Conservation (phyloP, 1,140 invertebrate genomes). For the Pentalonia nigronervosa region DNA sequence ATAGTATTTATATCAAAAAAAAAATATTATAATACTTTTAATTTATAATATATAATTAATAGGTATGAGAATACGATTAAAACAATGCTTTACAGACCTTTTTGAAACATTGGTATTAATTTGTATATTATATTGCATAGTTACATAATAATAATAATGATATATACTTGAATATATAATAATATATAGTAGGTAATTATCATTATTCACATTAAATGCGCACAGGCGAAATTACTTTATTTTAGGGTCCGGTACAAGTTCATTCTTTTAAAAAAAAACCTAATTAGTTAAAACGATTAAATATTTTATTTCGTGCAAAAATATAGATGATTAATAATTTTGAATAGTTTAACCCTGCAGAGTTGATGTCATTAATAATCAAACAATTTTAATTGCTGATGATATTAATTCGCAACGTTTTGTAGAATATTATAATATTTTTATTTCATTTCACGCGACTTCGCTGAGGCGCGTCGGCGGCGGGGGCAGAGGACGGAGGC, state of each 20-base stretch:
- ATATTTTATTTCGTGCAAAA: neutral
- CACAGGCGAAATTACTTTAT: neutral
- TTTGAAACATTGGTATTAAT: neutral
- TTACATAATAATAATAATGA: too few species aligned
- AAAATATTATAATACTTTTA: too few species aligned
- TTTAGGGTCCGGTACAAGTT: neutral
- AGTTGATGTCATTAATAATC: neutral
- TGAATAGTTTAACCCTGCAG: neutral
- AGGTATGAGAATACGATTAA: too few species aligned
- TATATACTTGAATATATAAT: too few species aligned
- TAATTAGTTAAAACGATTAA: neutral
- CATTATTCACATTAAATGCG: neutral
- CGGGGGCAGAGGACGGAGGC: neutral
- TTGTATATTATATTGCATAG: neutral
- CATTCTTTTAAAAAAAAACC: neutral
- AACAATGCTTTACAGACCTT: neutral
- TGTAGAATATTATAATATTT: neutral
- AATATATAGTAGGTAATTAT: neutral
- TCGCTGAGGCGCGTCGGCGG: too few species aligned
- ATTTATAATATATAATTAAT: too few species aligned
- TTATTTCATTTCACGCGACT: neutral
- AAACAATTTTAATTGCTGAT: neutral
- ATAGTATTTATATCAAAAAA: neutral
- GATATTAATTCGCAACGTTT: neutral
- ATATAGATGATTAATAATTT: neutral